Evolutionary conservation across 2,113 vertebrate genomes (phyloP).

Genomic region (Oncorhynchus kisutch): DNA sequence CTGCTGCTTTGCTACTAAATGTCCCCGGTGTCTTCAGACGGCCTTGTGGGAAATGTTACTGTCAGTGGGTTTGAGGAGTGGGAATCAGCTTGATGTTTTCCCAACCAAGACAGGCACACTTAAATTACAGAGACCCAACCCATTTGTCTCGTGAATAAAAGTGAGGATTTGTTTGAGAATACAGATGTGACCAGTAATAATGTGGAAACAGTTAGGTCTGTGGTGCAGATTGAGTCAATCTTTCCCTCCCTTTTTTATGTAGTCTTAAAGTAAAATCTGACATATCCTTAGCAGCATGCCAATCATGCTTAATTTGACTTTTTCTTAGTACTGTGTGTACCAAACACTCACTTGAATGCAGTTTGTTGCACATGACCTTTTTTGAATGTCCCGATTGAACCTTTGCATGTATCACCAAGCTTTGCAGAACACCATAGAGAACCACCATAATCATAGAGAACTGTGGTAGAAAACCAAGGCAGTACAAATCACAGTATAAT

Average conservation of each 20-base stretch:
- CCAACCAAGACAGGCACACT: conserved; percentile 58
- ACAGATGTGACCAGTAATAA: conserved; percentile 29
- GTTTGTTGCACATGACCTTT: no score
- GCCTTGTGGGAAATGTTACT: conserved; percentile 57
- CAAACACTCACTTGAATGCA: no score
- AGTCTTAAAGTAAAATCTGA: no score
- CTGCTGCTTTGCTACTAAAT: neutral
- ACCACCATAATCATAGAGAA: no score
- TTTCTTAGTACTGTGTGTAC: no score
- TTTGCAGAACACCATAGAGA: no score
- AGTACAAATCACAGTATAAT: no score
- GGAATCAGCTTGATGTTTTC: conserved; percentile 56
- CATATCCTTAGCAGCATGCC: neutral
- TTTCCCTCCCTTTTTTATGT: no score
- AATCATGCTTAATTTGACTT: neutral
- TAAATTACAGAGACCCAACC: conserved; percentile 53
- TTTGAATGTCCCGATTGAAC: no score
- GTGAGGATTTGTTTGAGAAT: conserved; percentile 44
- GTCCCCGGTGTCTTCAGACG: conserved; percentile 38
- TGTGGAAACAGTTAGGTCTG: neutral
- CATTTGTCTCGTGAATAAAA: conserved; percentile 59
- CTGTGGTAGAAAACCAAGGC: no score
- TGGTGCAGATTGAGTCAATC: neutral
- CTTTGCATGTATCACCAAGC: no score
- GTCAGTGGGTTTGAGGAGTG: conserved; percentile 37